These are phyloP conservation scores for Stigmatopora nigra DNA, from an alignment of 2,113 vertebrate genomes.

Conservation along the genomic window DNA sequence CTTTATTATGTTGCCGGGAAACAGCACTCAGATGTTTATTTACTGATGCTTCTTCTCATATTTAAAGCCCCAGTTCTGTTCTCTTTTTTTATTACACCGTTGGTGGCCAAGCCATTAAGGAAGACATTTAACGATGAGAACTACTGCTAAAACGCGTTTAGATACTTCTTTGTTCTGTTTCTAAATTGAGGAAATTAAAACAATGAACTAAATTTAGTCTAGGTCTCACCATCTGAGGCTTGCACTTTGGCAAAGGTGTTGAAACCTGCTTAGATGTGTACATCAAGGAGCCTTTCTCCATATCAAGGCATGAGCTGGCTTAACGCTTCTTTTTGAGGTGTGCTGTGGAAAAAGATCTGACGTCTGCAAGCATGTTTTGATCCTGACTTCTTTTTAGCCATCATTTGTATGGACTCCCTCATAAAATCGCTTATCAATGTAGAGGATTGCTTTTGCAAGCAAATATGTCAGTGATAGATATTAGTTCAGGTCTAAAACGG, in stretches of 20 bases:
- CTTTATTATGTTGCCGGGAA: conserved; percentile 49
- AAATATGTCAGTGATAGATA: background rate
- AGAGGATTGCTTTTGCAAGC: background rate
- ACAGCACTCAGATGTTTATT: conserved; percentile 45
- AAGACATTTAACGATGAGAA: conserved; percentile 24
- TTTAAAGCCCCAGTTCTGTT: conserved; percentile 22
- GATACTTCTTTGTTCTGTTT: conserved; percentile 37
- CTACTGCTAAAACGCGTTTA: conserved; percentile 19
- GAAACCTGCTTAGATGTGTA: conserved; percentile 28
- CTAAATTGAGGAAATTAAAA: conserved; percentile 18
- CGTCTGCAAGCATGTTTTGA: conserved; percentile 34
- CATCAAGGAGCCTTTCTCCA: conserved; percentile 50
- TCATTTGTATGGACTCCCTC: background rate
- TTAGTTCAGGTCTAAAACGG: background rate
- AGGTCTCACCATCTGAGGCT: conserved; percentile 26
- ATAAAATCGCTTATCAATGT: background rate
- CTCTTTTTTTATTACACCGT: conserved; percentile 33
- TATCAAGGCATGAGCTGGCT: conserved; percentile 30
- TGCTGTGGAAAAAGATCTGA: conserved; percentile 24
- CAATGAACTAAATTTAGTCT: conserved; percentile 8
- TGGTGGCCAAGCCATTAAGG: conserved; percentile 16
- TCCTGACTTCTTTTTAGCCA: conserved; percentile 7
- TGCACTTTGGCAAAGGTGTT: conserved; percentile 29
- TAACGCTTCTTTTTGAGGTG: background rate
- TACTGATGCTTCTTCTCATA: conserved; percentile 28